Evolutionary conservation across 2,888 invertebrate species (phyloP).

Genomic region (Meloe dianella): DNA sequence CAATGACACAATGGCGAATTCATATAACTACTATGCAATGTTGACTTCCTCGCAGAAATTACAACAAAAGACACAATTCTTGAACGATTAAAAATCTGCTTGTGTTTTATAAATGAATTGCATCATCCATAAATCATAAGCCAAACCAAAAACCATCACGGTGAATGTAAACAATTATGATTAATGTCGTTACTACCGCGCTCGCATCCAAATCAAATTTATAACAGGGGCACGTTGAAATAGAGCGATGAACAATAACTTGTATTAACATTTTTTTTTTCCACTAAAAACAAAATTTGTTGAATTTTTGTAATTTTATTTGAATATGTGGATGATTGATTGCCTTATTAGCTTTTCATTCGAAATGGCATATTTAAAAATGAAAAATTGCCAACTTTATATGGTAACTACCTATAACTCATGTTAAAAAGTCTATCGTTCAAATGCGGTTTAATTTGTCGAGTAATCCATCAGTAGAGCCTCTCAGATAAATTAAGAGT

Average conservation of each 20-base stretch:
- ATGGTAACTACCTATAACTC: background rate
- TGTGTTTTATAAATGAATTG: slow-evolving; percentile 1
- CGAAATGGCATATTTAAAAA: background rate
- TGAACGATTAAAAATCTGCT: slow-evolving; percentile 3
- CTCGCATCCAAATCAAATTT: slow-evolving; percentile 2
- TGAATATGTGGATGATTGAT: background rate
- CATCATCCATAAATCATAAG: slow-evolving; percentile 7
- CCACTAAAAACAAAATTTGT: no score
- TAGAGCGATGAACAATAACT: background rate
- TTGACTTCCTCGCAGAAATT: background rate
- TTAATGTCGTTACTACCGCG: slow-evolving; percentile 3
- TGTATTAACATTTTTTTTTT: background rate
- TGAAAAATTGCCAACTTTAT: background rate
- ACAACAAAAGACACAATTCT: background rate
- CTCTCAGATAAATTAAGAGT: background rate
- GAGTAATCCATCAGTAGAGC: background rate
- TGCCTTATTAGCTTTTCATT: background rate
- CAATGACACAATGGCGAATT: no score
- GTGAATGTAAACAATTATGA: slow-evolving; percentile 11
- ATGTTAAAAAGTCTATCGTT: background rate
- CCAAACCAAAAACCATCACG: slow-evolving; percentile 3
- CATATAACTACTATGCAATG: no score
- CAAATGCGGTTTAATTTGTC: background rate
- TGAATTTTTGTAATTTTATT: background rate
- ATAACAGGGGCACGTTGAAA: background rate